A percentile compares a stretch with the other conserved stretches of the same genome.
Conservation (phyloP, 2,888 invertebrate species). For the Zygaena filipendulae region DNA sequence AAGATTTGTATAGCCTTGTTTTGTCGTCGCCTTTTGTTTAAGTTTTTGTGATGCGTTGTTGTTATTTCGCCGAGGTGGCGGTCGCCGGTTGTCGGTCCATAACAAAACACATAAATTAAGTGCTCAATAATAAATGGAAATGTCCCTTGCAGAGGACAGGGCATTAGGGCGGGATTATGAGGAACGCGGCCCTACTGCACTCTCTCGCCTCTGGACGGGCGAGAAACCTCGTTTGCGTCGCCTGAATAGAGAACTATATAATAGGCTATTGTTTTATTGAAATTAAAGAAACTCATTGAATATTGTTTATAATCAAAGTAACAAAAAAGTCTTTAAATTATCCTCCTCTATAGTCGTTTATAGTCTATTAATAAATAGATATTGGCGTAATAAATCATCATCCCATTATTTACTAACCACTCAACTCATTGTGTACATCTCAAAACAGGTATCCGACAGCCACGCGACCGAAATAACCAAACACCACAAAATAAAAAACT, state of each 20-base stretch:
- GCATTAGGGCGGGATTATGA: constrained; percentile 68
- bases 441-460: constrained; percentile 34
- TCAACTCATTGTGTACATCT: constrained; percentile 25
- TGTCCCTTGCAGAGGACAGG: constrained; percentile 69
- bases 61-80: too few species aligned
- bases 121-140: constrained; percentile 71
- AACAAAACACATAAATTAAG: constrained; percentile 71
- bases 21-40: too few species aligned
- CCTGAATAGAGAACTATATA: constrained; percentile 14
- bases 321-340: too few species aligned
- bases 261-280: constrained; percentile 15
- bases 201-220: constrained; percentile 27
- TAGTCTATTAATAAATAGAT: too few species aligned
- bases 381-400: too few species aligned
- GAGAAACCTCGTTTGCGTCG: constrained; percentile 10
- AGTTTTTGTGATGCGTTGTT: too few species aligned
- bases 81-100: constrained; percentile 60
- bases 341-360: too few species aligned
- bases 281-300: too few species aligned
- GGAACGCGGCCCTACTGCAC: constrained; percentile 46
- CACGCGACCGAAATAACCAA: constrained; percentile 37
- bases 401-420: constrained; percentile 34
- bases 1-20: too few species aligned
- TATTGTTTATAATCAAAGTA: too few species aligned
- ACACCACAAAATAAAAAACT: constrained; percentile 30